Base-by-base conservation (phyloP, 2,888 invertebrate genomes). In the Eumerus sabulonum region DNA sequence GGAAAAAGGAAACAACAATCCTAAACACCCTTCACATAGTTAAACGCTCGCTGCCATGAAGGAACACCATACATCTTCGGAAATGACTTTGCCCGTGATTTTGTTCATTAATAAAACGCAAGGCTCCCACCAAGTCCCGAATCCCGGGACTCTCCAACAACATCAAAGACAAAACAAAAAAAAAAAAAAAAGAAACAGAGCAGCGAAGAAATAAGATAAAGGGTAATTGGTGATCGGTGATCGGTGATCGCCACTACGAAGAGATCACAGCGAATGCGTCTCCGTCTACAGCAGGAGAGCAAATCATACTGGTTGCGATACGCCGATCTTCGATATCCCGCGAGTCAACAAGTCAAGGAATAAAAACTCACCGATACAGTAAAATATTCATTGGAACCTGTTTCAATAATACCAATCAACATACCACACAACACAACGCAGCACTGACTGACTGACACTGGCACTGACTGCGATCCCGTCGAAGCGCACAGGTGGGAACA, bases 381-480 rank as follows among this genome's bases (percentile, higher is more conserved):
- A 77, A 82, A 77, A 82, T 79, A 82, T 79, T 77, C 77, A 68
- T 66, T 66, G 40, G 62, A 82, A 77, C 82, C 77, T 70, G 77
- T 82, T 82, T 66, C 56, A 82, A 79, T 74, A 82, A 70, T 82
- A 73, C 82, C 82, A 82, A 82, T 82, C 77, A 82, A 82, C 82
- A 82, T 82, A 74, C 77, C 82, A 77, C 73, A 77, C 77, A 76
- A 63, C 68, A 72, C 72, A 70, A 62, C 19, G 42, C 56, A 60
- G 60, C 66, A 53, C 59, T 45, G 60, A 77, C 27, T 27, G 27
- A 27, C 27, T 27, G 27, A 27, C 27, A 27, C 27, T 27, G 27
- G 27, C 27, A 27, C 27, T 27, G 27, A 27, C 27, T 27, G 27
- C 27, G 7, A 27, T n/a, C n/a, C 27, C 7, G 62, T 63, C 18